Evolutionary conservation across 2,113 vertebrate species (phyloP), one percentile per base, ranked within the genome.

Genomic region (Campylomormyrus numenius): DNA sequence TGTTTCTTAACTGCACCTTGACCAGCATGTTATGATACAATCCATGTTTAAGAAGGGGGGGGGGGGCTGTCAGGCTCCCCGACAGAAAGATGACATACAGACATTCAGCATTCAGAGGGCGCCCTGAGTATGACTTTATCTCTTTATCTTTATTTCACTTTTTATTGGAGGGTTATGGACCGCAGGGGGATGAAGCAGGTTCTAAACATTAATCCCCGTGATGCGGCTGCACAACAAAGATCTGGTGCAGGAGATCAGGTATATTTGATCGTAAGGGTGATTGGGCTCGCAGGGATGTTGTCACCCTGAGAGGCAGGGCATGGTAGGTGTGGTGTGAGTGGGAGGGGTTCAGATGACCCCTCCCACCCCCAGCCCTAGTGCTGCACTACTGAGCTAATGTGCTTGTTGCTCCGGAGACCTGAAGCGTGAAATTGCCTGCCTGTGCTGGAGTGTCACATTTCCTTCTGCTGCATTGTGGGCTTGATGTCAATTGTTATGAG

Each of bases 381-480:
- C 31, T 77, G 70, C 90, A 46, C 62, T 13, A 90, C 89, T 89
- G 87, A 66, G 92, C 90, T 92, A 93, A 87, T 90, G 89, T 92
- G 91, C 91, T 93, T 92, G 93, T 94, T 93, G 92, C 94, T 91
- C 91, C 50, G 80, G 94, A 90, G 92, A 93, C 91, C 90, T 94
- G 93, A 88, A 93, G 94, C 94, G 93, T 95, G 94, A 95, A 95
- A 95, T 94, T 92, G 93, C 92, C 93, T 90, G 91, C 92, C 91
- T 89, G 93, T 92, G 93, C 92, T 90, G 87, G 93, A 91, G 93
- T 92, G 93, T 92, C 92, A 93, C 90, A 90, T 92, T 92, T 90
- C 90, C 91, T 89, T 92, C 92, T 91, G 90, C 90, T 91, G 89
- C 91, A 91, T 90, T 89, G 66, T 66, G 77, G 90, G 89, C 89